Base-by-base conservation (phyloP, 2,888 invertebrate species). In the Acanthosepion pharaonis region DNA sequence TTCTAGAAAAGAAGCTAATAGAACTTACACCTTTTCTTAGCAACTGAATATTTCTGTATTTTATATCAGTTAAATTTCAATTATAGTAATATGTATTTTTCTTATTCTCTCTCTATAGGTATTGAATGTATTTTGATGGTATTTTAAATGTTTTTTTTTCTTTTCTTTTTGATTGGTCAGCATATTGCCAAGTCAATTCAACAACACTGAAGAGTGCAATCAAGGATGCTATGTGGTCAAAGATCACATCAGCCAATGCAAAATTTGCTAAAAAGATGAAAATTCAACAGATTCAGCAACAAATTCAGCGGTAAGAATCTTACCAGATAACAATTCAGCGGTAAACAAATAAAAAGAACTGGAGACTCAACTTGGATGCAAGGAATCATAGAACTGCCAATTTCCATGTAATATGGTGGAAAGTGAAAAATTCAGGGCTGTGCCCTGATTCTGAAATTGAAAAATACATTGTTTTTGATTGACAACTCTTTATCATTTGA, bases 101-200 rank as follows among this genome's bases (percentile, higher is more conserved):
- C 53, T 55, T 20, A 55, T 55, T 18, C 20, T 55, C 20, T 55
- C 55, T 55, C 20, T 55, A 1, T 51, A 51, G 51, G 15, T 51
- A 51, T 51, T 51, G 42, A 91, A 91, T 91, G n/a, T 55, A 18
- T 55, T 18, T 20, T 55, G 55, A 55, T 92, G 4, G 20, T 28
- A 51, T 92, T 49, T 92, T n/a, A 51, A 48, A 18, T 48, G 25
- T 28, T 42, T 64, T 59, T 25, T 28, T 6, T 64, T 64, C 28
- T 64, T 78, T 78, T 15, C 15, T 78, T 78, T n/a, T 28, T 49
- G 9, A 20, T 93, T 25, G 25, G n/a, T 28, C 51, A 93, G 93
- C 93, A 93, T 93, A 93, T 53, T 93, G 93, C 93, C 93, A 93
- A 93, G 93, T 93, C 48, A 93, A 93, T 53, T 93, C 93, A n/a